A percentile compares a stretch with the other conserved stretches of the same genome.
Conservation (phyloP, 1,140 invertebrate species). For the Subanguina moxae region DNA sequence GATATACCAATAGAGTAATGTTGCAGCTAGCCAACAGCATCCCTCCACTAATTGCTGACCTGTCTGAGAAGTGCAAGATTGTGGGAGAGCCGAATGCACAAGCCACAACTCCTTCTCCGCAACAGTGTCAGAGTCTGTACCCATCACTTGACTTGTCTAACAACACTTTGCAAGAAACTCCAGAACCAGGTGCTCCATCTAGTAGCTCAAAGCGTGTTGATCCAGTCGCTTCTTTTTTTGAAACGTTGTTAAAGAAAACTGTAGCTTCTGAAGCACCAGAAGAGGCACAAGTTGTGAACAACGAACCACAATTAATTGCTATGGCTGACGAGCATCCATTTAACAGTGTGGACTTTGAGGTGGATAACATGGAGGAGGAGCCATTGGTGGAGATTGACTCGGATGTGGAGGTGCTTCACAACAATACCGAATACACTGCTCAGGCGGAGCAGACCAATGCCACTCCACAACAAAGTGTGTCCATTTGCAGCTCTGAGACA, state of each 20-base stretch:
- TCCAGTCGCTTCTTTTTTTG: background rate
- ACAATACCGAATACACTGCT: background rate
- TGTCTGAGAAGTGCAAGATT: conserved; percentile 1
- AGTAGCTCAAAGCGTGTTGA: background rate
- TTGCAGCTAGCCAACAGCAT: conserved; percentile 6
- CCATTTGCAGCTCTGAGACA: background rate
- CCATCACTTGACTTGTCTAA: no score
- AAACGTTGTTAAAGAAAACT: background rate
- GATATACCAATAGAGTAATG: no score
- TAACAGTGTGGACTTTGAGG: background rate
- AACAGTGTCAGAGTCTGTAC: background rate
- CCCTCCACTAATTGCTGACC: conserved; percentile 9
- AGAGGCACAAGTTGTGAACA: no score
- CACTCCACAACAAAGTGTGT: background rate
- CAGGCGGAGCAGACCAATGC: background rate
- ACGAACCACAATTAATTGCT: background rate
- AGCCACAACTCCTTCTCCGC: background rate
- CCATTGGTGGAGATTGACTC: background rate
- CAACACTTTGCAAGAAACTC: background rate
- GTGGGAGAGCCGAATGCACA: background rate
- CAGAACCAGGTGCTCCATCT: background rate
- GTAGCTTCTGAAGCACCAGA: background rate
- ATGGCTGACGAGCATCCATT: conserved; percentile 1
- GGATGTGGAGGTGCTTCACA: background rate
- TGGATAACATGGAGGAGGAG: background rate